These are phyloP conservation scores for Elaeidobius kamerunicus DNA, from an alignment of 2,888 invertebrate species.

Conservation along the genomic window DNA sequence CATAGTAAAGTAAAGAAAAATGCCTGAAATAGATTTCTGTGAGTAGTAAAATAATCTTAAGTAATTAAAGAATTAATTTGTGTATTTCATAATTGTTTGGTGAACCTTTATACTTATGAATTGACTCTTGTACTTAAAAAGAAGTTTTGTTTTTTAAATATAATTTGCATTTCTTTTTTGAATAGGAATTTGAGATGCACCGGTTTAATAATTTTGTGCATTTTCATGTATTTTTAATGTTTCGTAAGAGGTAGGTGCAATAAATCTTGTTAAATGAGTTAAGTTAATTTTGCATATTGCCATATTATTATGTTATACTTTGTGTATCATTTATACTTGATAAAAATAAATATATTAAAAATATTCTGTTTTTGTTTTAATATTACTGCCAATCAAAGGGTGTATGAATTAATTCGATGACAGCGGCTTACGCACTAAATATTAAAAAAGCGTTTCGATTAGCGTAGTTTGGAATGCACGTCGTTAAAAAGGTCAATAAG, in stretches of 20 bases:
- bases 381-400: too few relatives aligned
- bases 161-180: slow-evolving; percentile 45
- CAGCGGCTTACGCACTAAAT: too few relatives aligned
- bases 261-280: slow-evolving; percentile 47
- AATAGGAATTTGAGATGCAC: slow-evolving; percentile 33
- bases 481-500: too few relatives aligned
- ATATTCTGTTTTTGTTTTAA: too few relatives aligned
- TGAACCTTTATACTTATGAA: neutral
- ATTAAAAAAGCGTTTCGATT: too few relatives aligned
- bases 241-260: slow-evolving; percentile 50
- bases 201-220: slow-evolving; percentile 40
- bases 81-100: neutral
- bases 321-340: slow-evolving; percentile 53
- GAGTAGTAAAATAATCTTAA: slow-evolving; percentile 16
- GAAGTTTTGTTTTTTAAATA: slow-evolving; percentile 8
- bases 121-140: neutral
- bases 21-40: slow-evolving; percentile 20
- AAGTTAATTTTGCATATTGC: slow-evolving; percentile 48
- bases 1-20: slow-evolving; percentile 41
- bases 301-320: slow-evolving; percentile 50
- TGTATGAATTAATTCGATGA: too few relatives aligned
- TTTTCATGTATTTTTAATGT: slow-evolving; percentile 46
- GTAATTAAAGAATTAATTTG: neutral
- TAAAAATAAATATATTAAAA: slow-evolving; percentile 40
- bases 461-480: too few relatives aligned